Evolutionary conservation across 2,113 vertebrate species (phyloP).

Genomic region (Tyrannus savana): DNA sequence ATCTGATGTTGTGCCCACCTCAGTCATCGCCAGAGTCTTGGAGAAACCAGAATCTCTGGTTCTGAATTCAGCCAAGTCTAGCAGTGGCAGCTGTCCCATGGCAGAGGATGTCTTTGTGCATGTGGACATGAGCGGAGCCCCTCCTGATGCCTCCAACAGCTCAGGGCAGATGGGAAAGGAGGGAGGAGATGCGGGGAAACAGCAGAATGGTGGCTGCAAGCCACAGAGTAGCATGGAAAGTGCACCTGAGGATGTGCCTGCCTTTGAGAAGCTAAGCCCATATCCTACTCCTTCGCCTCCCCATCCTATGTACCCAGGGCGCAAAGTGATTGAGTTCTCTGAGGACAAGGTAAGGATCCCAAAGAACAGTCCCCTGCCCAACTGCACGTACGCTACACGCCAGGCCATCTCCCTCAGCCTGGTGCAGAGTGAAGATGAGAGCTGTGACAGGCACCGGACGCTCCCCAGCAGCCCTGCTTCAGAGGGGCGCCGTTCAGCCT

Average conservation of each 20-base stretch:
- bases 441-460: constrained; percentile 64
- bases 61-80: constrained; percentile 93
- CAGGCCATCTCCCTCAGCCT: constrained; percentile 97
- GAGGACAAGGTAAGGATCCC: constrained; percentile 97
- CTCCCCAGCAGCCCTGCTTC: constrained; percentile 83
- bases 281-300: constrained; percentile 88
- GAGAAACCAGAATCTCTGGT: constrained; percentile 96
- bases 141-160: constrained; percentile 33
- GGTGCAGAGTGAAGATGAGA: constrained; percentile 83
- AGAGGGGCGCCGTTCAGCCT: constrained; percentile 62
- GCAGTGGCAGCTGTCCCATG: constrained; percentile 82
- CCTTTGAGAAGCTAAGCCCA: constrained; percentile 91
- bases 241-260: constrained; percentile 72
- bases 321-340: constrained; percentile 96
- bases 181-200: background rate
- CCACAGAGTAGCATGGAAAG: constrained; percentile 77
- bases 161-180: constrained; percentile 34
- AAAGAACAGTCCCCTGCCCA: constrained; percentile 94
- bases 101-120: constrained; percentile 97
- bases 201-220: constrained; percentile 84
- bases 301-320: constrained; percentile 87
- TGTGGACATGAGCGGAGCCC: constrained; percentile 90
- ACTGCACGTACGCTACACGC: constrained; percentile 94
- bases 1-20: constrained; percentile 92
- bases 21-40: constrained; percentile 92